These are phyloP conservation scores for Pachyseris speciosa DNA, from an alignment of 64 coral and sea anemone genomes.

Conservation along the genomic window DNA sequence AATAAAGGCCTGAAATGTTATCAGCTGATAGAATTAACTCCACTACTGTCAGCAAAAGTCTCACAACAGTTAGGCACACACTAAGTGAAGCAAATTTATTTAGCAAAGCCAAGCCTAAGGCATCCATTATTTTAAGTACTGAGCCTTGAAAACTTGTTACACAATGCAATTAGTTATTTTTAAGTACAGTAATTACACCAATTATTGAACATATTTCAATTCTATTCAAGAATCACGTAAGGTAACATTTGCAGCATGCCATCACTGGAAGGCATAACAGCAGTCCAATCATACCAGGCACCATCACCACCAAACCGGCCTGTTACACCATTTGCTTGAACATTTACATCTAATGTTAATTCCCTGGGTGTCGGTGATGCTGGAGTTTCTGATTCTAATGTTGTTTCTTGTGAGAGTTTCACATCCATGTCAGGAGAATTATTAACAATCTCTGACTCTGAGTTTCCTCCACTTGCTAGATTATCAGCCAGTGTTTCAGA, in stretches of 20 bases:
- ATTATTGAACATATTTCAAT: not conserved
- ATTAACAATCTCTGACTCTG: not conserved
- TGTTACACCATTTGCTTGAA: constrained; percentile 91
- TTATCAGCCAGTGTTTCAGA: not conserved
- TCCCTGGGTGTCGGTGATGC: constrained; percentile 27
- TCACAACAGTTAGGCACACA: not conserved
- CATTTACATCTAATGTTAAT: constrained; percentile 74
- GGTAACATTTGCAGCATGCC: constrained; percentile 85
- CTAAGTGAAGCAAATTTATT: not conserved
- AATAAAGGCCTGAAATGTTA: not conserved
- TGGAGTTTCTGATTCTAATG: constrained; percentile 37
- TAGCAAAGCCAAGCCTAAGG: not conserved
- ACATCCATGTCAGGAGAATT: not conserved
- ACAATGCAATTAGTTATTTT: not conserved
- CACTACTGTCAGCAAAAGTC: not conserved
- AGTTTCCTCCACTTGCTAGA: not conserved
- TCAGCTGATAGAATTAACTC: not conserved
- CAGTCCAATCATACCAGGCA: constrained; percentile 90
- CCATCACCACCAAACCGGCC: constrained; percentile 89
- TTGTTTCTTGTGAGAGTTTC: not conserved
- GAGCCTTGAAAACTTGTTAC: not conserved
- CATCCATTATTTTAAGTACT: not conserved
- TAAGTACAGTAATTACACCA: not conserved
- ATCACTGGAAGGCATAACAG: constrained; percentile 81
- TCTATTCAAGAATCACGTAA: constrained; percentile 94